Base-by-base conservation (phyloP, 2,113 vertebrate species). In the Puffinus mauretanicus region DNA sequence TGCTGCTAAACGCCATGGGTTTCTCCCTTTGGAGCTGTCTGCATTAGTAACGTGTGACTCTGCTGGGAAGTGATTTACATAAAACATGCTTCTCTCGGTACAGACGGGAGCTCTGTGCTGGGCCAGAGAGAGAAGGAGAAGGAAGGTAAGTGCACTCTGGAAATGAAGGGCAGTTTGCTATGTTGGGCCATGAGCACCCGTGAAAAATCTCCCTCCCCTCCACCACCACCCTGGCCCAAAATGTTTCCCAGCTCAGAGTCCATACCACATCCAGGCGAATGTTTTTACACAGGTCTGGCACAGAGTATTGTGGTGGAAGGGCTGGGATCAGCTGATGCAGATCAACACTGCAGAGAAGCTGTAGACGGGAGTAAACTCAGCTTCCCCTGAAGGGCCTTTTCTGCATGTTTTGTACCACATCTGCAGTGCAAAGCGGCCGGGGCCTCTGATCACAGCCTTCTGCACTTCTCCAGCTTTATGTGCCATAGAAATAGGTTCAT, bases 1-100 rank as follows among this genome's bases (percentile, higher is more conserved):
- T 86, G 44, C 86, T 95, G 67, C 38, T 86, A 96, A 96, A 96
- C 94, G 64, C 64, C 82, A 78, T 36, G 38, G 13, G 14, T 70
- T 93, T 94, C 54, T 96, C 75, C 82, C 76, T 64, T 86, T 70
- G 81, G 55, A 92, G 79, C 79, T 83, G 67, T 81, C 92, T 96
- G 64, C n/a, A 36, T 27, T 86, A 96, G 83, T 96, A 97, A 95
- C 40, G 54, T 73, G 57, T 66, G 79, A 80, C 51, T 94, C 73
- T 40, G 16, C 17, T 77, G 92, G 76, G 85, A 93, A 83, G 55
- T 34, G 54, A 86, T 94, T 95, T 96, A 62, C 76, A 92, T 88
- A 83, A 77, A 93, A 81, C 82, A 57, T 30, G 13, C 26, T 92
- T 78, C 34, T 77, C 22, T 71, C 34, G 1, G 75, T 75, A 42